Conservation (phyloP, 1,140 invertebrate species). For the Drosophila takahashii region DNA sequence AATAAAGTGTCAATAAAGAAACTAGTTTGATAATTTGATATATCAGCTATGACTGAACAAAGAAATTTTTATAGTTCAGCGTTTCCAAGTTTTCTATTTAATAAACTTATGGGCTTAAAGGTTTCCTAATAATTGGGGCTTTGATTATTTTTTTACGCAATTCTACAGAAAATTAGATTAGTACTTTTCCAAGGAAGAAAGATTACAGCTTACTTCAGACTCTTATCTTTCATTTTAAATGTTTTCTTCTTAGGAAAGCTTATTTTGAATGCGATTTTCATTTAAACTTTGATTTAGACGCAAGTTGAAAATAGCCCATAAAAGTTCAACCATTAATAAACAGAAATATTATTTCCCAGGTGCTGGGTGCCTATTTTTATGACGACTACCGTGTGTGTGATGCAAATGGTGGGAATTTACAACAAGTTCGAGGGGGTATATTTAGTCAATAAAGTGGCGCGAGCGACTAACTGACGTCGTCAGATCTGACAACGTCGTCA, state of each 20-base stretch:
- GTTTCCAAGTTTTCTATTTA: not conserved
- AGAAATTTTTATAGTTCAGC: not conserved
- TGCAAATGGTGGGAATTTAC: slow-evolving; percentile 36
- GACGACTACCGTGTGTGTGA: slow-evolving; percentile 13
- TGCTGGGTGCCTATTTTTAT: slow-evolving; percentile 8
- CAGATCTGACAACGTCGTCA: slow-evolving; percentile 32
- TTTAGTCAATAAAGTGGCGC: slow-evolving; percentile 51
- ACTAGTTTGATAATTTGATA: slow-evolving; percentile 10
- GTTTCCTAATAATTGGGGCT: not conserved
- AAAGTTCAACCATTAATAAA: not conserved
- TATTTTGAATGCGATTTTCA: not conserved
- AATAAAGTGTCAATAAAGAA: slow-evolving; percentile 22
- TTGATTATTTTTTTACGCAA: not conserved
- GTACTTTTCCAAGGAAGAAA: slow-evolving; percentile 26
- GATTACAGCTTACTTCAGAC: not conserved
- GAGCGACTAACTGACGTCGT: slow-evolving; percentile 48
- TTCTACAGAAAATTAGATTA: slow-evolving; percentile 23
- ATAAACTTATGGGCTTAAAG: not conserved
- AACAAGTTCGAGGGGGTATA: slow-evolving; percentile 15
- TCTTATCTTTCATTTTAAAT: slow-evolving; percentile 13
- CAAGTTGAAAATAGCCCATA: not conserved
- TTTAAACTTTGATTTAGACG: not conserved
- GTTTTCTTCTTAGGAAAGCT: not conserved
- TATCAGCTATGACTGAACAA: not conserved
- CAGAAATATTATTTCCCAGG: not conserved